Conservation (phyloP, 2,113 vertebrate genomes). For the Kobus ellipsiprymnus region DNA sequence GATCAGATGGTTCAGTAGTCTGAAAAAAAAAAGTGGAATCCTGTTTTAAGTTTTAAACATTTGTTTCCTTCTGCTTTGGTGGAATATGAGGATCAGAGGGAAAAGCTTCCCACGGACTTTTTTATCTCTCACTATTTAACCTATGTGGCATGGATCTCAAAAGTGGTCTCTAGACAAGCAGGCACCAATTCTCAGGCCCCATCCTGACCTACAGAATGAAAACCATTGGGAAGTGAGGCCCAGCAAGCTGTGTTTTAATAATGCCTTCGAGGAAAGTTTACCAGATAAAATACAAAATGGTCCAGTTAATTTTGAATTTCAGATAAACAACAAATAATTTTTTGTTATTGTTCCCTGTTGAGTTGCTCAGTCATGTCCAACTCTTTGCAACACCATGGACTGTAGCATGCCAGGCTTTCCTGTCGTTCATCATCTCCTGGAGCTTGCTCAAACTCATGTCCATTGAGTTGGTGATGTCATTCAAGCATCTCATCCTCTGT, state of each 20-base stretch:
- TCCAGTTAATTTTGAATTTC: constrained; percentile 12
- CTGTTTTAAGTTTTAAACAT: not conserved
- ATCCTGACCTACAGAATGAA: not conserved
- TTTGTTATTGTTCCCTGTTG: not conserved
- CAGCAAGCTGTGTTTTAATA: constrained; percentile 1
- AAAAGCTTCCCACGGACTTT: not conserved
- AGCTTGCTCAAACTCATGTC: not conserved
- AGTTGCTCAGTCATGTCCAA: not conserved
- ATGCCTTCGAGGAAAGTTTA: not conserved
- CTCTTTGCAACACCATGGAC: not conserved
- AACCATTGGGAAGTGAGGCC: not conserved
- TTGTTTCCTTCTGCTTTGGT: not conserved
- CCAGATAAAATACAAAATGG: constrained; percentile 5
- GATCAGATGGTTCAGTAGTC: not conserved
- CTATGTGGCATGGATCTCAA: not conserved
- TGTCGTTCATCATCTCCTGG: not conserved
- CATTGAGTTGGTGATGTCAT: not conserved
- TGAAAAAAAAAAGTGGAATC: not conserved
- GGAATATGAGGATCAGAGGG: not conserved
- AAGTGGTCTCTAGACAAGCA: not conserved
- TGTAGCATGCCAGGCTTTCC: not conserved
- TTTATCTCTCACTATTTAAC: not conserved
- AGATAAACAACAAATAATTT: not conserved
- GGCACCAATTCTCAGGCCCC: not conserved
- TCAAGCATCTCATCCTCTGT: not conserved